A percentile compares a stretch with the other conserved stretches of the same genome.
These are phyloP conservation scores for Mus spretus DNA, from an alignment of 2,797 vertebrate species.

Conservation along the genomic window DNA sequence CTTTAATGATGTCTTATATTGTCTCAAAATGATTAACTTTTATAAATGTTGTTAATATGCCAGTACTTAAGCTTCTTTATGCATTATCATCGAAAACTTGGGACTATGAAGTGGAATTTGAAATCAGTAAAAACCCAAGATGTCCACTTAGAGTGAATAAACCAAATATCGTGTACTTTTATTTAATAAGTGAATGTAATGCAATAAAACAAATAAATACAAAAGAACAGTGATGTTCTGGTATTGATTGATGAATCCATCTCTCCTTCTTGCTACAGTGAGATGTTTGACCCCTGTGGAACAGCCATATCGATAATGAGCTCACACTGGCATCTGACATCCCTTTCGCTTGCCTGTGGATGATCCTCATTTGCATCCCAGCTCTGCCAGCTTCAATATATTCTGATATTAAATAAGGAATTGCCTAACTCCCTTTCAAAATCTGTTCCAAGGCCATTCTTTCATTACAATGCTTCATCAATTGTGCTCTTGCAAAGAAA, in stretches of 20 bases:
- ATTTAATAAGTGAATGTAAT: conserved; percentile 17
- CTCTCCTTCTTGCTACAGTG: background rate
- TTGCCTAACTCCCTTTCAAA: background rate
- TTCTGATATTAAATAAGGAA: conserved; percentile 53
- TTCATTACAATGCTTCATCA: conserved; percentile 15
- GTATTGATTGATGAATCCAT: background rate
- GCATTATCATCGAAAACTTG: background rate
- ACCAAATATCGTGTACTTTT: background rate
- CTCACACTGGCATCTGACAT: background rate
- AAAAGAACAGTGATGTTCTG: background rate
- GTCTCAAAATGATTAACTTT: conserved; percentile 44
- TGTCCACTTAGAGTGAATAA: conserved; percentile 31
- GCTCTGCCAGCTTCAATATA: background rate
- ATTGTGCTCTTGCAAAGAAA: background rate
- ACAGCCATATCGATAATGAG: background rate
- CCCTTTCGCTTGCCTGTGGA: background rate
- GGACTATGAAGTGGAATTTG: conserved; percentile 33
- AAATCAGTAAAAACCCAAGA: conserved; percentile 2
- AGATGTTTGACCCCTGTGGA: conserved; percentile 8
- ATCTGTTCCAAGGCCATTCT: conserved; percentile 31
- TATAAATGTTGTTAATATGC: background rate
- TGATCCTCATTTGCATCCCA: background rate
- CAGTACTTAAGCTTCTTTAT: background rate
- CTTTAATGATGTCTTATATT: background rate
- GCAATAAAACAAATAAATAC: background rate